Evolutionary conservation across 2,113 vertebrate species (phyloP).

Genomic region (Ahaetulla prasina): DNA sequence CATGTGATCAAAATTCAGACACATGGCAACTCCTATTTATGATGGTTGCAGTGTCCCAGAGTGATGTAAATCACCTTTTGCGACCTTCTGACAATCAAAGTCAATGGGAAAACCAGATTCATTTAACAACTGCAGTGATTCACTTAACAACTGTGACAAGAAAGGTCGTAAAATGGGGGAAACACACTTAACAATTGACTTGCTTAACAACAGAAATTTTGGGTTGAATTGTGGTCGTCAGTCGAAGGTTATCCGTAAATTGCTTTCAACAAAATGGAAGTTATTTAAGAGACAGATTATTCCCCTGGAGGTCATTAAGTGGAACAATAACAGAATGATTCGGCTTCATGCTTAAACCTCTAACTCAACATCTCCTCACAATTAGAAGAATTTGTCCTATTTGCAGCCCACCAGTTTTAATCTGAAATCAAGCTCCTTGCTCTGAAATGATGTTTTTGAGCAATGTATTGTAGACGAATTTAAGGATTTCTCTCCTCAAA

Average conservation of each 20-base stretch:
- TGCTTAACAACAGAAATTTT: background rate
- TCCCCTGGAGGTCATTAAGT: background rate
- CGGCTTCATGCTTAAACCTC: background rate
- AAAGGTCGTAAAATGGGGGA: background rate
- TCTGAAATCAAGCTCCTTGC: background rate
- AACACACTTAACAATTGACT: background rate
- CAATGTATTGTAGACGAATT: background rate
- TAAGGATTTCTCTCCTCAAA: background rate
- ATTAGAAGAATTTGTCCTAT: background rate
- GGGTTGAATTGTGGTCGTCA: background rate
- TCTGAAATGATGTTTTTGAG: background rate
- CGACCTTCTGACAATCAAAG: background rate
- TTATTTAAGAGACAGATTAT: background rate
- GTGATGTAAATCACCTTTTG: background rate
- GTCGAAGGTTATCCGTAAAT: background rate
- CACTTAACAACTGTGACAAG: background rate
- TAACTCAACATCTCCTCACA: background rate
- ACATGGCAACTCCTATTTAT: background rate
- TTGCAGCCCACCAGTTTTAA: background rate
- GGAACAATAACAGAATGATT: background rate
- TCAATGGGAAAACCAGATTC: background rate
- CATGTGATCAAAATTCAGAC: background rate
- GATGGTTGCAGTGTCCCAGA: background rate
- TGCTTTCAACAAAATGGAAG: background rate
- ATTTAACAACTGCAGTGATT: background rate